Percentiles rank a stretch among this genome's conserved stretches.
phyloP scores from a whole-genome alignment of 64 coral and sea anemone species.

The Pocillopora damicornis region DNA sequence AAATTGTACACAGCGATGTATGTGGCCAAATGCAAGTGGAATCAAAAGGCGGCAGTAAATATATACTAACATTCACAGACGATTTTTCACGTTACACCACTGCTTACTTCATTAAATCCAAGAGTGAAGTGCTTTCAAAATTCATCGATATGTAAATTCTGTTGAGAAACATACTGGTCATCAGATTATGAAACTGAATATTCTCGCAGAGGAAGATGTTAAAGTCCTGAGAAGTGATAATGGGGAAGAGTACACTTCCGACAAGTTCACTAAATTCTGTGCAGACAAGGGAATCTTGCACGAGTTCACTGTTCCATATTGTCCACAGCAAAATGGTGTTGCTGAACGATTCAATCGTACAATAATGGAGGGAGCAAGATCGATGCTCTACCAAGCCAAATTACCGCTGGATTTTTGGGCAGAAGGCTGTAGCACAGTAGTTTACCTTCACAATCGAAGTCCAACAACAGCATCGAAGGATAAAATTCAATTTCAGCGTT shows the following conservation, averaged over 20 bases:
- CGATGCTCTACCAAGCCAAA: constrained; percentile 73
- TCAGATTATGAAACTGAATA: constrained; percentile 40
- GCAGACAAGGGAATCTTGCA: constrained; percentile 65
- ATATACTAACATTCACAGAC: constrained; percentile 79
- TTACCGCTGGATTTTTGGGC: constrained; percentile 77
- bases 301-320: constrained; percentile 80
- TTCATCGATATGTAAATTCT: constrained; percentile 51
- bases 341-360: constrained; percentile 78
- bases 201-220: constrained; percentile 19
- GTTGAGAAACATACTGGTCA: constrained; percentile 43
- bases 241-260: not conserved
- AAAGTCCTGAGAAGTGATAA: constrained; percentile 10
- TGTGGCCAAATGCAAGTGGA: constrained; percentile 80
- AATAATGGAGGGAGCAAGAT: constrained; percentile 75
- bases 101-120: constrained; percentile 37
- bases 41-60: constrained; percentile 68
- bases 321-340: constrained; percentile 86
- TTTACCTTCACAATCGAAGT: constrained; percentile 77
- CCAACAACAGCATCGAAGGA: constrained; percentile 64
- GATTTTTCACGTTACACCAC: constrained; percentile 69
- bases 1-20: constrained; percentile 77
- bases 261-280: constrained; percentile 37
- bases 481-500: constrained; percentile 63
- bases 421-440: constrained; percentile 74
- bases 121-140: constrained; percentile 34